Base-by-base conservation (phyloP, 1,140 invertebrate genomes). In the Calephelis nemesis region DNA sequence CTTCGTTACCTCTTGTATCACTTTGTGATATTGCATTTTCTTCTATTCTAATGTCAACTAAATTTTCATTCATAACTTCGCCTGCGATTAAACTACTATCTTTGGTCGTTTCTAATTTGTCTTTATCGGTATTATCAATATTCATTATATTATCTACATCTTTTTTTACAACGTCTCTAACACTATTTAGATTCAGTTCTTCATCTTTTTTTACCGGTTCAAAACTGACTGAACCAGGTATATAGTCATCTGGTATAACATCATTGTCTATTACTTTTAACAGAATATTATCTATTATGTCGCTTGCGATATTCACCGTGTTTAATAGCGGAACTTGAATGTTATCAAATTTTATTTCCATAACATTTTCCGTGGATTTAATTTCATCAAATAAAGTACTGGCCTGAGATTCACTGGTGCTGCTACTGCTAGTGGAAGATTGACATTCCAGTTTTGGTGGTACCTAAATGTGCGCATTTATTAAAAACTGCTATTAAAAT, bases 241-340 rank as follows among this genome's bases (percentile, higher is more conserved):
- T 10, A n/a, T 10, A n/a, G 12, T 12, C 11, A 40, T 60, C 12
- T 10, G 30, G 54, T n/a, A 60, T 8, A 39, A 60, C 12, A 2
- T 60, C 39, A 39, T 39, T 4, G 7, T 60, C 39, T 60, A 60
- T 12, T 12, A 60, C 8, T 60, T 60, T 39, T n/a, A 12, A 40
- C 7, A 60, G 12, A 60, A 60, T 60, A 60, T 8, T 40, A 4
- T n/a, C 7, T 40, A 60, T 60, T n/a, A 60, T 60, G 30, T 60
- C 30, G 30, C 30, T 30, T 12, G 10, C n/a, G 7, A 7, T 60
- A n/a, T 39, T 39, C 54, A 39, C 54, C 5, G 39, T 40, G 0
- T n/a, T 12, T 40, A 60, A 7, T 11, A 5, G 30, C 30, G 1
- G 30, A n/a, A 58, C 5, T n/a, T 60, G 7, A 7, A 40, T 19